Evolutionary conservation across 2,888 invertebrate genomes (phyloP), one percentile per base, ranked within the genome.

Genomic region (Imbricaverruca yamaguchii): DNA sequence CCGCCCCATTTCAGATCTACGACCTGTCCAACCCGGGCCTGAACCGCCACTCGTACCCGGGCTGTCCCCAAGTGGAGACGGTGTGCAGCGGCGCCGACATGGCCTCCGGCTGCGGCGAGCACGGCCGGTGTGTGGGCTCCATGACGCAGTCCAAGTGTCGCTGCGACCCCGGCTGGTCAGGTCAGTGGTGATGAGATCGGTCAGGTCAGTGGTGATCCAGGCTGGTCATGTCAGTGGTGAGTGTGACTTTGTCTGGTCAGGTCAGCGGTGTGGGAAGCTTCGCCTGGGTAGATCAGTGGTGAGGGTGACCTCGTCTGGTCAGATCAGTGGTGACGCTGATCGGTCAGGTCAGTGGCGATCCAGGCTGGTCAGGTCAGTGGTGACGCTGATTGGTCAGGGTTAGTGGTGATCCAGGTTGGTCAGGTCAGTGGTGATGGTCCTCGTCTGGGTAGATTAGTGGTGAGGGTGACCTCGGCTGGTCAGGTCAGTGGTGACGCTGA

Each of bases 91-190:
- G 86, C 84, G 94, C 95, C 79, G 94, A 95, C 84, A 91, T 94
- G 25, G 94, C 94, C 0, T 82, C 84, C 80, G 65, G 83, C 55
- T 96, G 96, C 87, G 94, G 94, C 92, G 94, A 95, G 85, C 96
- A 96, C 85, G 97, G 97, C n/a, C 93, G 93, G 53, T 98, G 98
- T 87, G 93, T 95, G 21, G 97, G 96, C 13, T 94, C 94, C 85
- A 92, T 95, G 39, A 81, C 82, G 25, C 82, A 82, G 55, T 86
- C 94, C 0, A 91, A 93, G 83, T 99, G 99, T 87, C 94, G 95
- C 85, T 99, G 99, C 86, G 92, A 93, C 85, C 96, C 98, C 0
- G 98, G 98, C 15, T 99, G 94, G 93, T 94, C 94, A 0, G 98
- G 98, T 13, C 84, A 23, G 80, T 13, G 39, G 39, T 39, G 39